Evolutionary conservation across 2,888 invertebrate species (phyloP).

Genomic region (Bembecia ichneumoniformis): DNA sequence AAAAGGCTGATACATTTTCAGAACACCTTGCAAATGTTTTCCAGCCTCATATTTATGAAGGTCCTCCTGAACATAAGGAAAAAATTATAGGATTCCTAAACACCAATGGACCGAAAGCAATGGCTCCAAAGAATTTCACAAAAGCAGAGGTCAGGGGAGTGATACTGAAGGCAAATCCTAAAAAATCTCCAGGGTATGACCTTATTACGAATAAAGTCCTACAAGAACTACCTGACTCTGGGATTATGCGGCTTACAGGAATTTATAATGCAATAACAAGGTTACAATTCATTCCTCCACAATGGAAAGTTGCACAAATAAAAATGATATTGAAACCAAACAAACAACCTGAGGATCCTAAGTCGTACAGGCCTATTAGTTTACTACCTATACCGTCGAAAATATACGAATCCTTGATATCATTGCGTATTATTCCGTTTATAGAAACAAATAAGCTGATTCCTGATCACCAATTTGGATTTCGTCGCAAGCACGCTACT

Average conservation of each 20-base stretch:
- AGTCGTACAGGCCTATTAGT: slow-evolving; percentile 9
- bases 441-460: not conserved
- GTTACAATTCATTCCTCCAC: not conserved
- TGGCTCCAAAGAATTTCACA: too few relatives aligned
- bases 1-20: too few relatives aligned
- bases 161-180: not conserved
- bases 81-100: too few relatives aligned
- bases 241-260: not conserved
- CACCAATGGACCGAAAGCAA: too few relatives aligned
- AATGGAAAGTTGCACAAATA: not conserved
- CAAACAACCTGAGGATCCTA: slow-evolving; percentile 7
- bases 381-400: too few relatives aligned
- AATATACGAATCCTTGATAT: slow-evolving; percentile 7
- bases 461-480: slow-evolving; percentile 1
- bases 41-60: too few relatives aligned
- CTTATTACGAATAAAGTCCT: not conserved
- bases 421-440: not conserved
- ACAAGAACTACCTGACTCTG: not conserved
- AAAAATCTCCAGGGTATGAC: not conserved
- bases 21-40: too few relatives aligned
- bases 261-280: not conserved
- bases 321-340: slow-evolving; percentile 1
- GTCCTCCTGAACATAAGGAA: too few relatives aligned
- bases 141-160: not conserved
- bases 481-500: too few relatives aligned